A percentile compares a stretch with the other conserved stretches of the same genome.
Conservation (phyloP, 2,888 invertebrate genomes). For the Heliconius hortense region DNA sequence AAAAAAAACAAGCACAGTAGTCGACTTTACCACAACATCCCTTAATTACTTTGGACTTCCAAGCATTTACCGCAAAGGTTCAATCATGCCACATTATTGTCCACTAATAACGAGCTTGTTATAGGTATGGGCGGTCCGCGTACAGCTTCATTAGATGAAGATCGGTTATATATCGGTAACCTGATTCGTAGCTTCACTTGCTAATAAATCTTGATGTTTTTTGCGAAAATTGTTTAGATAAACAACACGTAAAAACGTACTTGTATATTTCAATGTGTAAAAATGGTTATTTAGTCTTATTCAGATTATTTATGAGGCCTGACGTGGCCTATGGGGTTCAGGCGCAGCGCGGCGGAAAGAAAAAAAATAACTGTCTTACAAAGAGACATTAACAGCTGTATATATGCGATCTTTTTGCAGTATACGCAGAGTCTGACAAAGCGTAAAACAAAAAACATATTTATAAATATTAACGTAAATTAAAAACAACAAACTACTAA, state of each 20-base stretch:
- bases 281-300: too few relatives aligned
- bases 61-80: conserved; percentile 43
- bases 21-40: conserved; percentile 19
- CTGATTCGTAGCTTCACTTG: conserved; percentile 26
- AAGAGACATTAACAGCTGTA: too few relatives aligned
- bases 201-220: conserved; percentile 9
- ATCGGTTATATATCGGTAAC: conserved; percentile 38
- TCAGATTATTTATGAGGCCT: too few relatives aligned
- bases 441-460: too few relatives aligned
- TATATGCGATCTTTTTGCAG: too few relatives aligned
- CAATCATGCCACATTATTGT: conserved; percentile 49
- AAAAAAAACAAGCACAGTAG: conserved; percentile 8
- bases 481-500: too few relatives aligned
- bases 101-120: conserved; percentile 54
- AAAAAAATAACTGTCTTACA: too few relatives aligned
- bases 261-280: too few relatives aligned
- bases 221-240: too few relatives aligned
- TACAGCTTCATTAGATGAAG: conserved; percentile 57
- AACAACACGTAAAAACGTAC: too few relatives aligned
- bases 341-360: not conserved
- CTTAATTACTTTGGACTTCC: conserved; percentile 25
- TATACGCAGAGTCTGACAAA: too few relatives aligned
- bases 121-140: conserved; percentile 47
- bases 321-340: not conserved
- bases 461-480: too few relatives aligned